phyloP scores from a whole-genome alignment of 2,113 vertebrate genomes.

The Perca fluviatilis region DNA sequence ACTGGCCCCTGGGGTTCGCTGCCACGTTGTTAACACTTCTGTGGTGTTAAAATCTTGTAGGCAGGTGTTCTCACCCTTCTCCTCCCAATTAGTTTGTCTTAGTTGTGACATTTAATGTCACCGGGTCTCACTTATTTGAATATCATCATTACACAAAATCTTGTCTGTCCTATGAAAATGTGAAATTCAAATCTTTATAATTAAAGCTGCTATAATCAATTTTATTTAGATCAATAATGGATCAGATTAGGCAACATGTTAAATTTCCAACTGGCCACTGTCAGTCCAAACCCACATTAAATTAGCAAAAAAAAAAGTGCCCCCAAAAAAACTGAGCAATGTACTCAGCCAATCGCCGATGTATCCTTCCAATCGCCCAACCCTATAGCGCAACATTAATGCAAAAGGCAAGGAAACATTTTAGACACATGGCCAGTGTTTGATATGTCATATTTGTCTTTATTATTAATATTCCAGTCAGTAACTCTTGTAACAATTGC shows the following conservation, averaged over 20 bases:
- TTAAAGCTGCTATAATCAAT: background rate
- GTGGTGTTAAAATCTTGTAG: background rate
- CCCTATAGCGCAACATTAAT: no score
- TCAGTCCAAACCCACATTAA: no score
- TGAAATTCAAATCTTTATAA: background rate
- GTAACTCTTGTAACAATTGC: constrained; percentile 65
- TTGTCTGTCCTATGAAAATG: constrained; percentile 5
- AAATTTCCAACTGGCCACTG: no score
- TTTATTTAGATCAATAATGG: no score
- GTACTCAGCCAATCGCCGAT: no score
- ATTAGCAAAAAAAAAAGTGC: no score
- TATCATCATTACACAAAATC: background rate
- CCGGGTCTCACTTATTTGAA: constrained; percentile 1
- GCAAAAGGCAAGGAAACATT: background rate
- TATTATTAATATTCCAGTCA: constrained; percentile 74
- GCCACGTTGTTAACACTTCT: constrained; percentile 30
- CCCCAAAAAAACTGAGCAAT: no score
- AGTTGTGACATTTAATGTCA: constrained; percentile 26
- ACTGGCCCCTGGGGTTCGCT: background rate
- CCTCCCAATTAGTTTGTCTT: constrained; percentile 24
- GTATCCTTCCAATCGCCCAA: no score
- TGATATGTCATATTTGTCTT: constrained; percentile 48
- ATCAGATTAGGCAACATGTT: background rate
- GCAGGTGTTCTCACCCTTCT: constrained; percentile 37
- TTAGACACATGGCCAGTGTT: constrained; percentile 6